Evolutionary conservation across 1,140 invertebrate species (phyloP), one percentile per base, ranked within the genome.

Genomic region (Zaprionus africanus): DNA sequence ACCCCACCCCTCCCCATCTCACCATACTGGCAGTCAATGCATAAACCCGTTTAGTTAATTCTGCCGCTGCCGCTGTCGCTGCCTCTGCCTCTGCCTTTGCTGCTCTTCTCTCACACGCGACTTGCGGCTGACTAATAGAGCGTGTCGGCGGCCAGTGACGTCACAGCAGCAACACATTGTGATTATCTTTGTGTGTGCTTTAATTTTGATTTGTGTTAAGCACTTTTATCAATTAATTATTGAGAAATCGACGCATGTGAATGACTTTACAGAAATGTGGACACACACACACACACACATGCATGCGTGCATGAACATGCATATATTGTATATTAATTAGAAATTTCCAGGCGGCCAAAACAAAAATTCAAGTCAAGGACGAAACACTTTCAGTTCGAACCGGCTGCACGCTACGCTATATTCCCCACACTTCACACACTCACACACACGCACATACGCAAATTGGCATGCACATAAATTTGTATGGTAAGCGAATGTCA

Each of bases 401-500:
- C 60, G 67, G 59, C 74, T 54, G 46, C 19, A 64, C 43, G 31
- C 15, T 13, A 22, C 56, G 31, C 46, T 36, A 56, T 54, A n/a
- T 46, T 26, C 15, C 46, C 6, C 46, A 34, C 64, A 36, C 56
- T 49, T 13, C n/a, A 56, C 59, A 46, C 46, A 62, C 24, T 24
- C n/a, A 22, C 15, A 19, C 7, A 34, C 9, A 41, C 34, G 17
- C 24, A 43, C 36, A 28, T 56, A 53, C 11, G 51, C 24, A 24
- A 38, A 60, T 72, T 49, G 68, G 57, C 57, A 72, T 76, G 74
- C 62, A 72, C 62, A 72, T 73, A 61, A 61, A 72, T 76, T 76
- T 61, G 57, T 56, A 73, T 72, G 62, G 61, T 66, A 56, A 65
- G 31, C 75, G 70, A 77, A 77, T 73, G 70, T 77, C 75, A 77